These are phyloP conservation scores for Bos taurus DNA, from an alignment of 2,113 vertebrate species.

Conservation along the genomic window ARS-UCD2.0 NC_037344.1:29027001-29027500, in stretches of 20 bases:
- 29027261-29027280: not conserved
- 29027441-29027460: not conserved
- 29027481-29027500: not conserved
- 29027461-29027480: not conserved
- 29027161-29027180: not conserved
- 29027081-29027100: not conserved
- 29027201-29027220: not conserved
- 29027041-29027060: not conserved
- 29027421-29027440: not conserved
- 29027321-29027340: not conserved
- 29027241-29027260: not conserved
- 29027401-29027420: not conserved
- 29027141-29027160: conserved; percentile 35
- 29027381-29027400: not conserved
- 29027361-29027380: not conserved
- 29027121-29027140: not conserved
- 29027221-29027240: not conserved
- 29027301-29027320: not conserved
- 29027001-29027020: not conserved
- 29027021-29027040: not conserved
- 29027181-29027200: conserved; percentile 22
- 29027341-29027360: not conserved
- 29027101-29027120: not conserved
- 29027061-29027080: not conserved
- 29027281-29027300: not conserved